phyloP scores from a whole-genome alignment of 2,113 vertebrate species.

The Monopterus albus region DNA sequence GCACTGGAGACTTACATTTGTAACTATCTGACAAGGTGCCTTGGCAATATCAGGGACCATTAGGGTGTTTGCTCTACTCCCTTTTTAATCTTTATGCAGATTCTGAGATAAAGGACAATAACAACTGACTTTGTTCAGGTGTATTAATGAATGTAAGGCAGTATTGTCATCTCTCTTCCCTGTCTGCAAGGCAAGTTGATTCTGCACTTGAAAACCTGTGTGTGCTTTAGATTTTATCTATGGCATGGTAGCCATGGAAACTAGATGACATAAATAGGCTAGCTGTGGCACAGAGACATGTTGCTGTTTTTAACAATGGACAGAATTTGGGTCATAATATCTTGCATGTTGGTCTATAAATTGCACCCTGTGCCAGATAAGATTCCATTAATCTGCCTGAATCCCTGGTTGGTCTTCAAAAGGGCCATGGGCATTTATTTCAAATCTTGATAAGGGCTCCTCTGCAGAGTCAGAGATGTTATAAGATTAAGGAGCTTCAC shows the following conservation, averaged over 20 bases:
- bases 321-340: slow-evolving; percentile 85
- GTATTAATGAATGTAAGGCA: slow-evolving; percentile 10
- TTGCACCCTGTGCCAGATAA: slow-evolving; percentile 82
- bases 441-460: slow-evolving; percentile 33
- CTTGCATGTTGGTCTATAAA: slow-evolving; percentile 82
- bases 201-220: slow-evolving; percentile 63
- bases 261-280: slow-evolving; percentile 85
- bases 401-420: slow-evolving; percentile 70
- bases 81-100: background rate
- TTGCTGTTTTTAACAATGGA: slow-evolving; percentile 80
- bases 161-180: slow-evolving; percentile 21
- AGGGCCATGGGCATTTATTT: slow-evolving; percentile 62
- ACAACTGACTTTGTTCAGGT: slow-evolving; percentile 15
- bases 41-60: too few species aligned
- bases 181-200: slow-evolving; percentile 61
- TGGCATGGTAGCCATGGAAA: slow-evolving; percentile 84
- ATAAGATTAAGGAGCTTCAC: background rate
- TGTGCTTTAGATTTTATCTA: slow-evolving; percentile 74
- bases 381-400: slow-evolving; percentile 80
- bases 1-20: too few species aligned
- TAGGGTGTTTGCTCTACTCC: too few species aligned
- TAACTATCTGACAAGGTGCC: too few species aligned
- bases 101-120: background rate
- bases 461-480: slow-evolving; percentile 41
- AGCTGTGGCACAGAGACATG: slow-evolving; percentile 72